A percentile compares a stretch with the other conserved stretches of the same genome.
Evolutionary conservation across 2,113 vertebrate genomes (phyloP).

Genomic region (Addax nasomaculatus): DNA sequence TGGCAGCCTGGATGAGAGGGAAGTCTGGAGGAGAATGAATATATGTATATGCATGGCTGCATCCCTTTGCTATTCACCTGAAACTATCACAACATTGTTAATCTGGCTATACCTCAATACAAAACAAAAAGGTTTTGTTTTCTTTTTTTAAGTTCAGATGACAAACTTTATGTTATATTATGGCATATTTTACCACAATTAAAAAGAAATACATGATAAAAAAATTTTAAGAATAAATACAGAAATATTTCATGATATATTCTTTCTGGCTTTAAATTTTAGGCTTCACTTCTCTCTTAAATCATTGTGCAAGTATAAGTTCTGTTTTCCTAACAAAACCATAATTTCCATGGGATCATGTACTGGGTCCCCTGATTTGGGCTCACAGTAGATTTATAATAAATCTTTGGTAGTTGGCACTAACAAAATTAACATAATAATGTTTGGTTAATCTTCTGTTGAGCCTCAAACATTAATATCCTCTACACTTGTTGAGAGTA

Average conservation of each 20-base stretch:
- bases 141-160: neutral
- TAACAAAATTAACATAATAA: slow-evolving; percentile 46
- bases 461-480: neutral
- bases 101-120: neutral
- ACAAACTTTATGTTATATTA: neutral
- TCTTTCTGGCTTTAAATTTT: neutral
- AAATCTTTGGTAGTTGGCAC: neutral
- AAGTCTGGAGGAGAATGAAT: neutral
- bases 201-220: neutral
- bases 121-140: neutral
- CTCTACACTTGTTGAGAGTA: neutral
- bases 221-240: neutral
- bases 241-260: neutral
- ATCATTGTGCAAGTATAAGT: neutral
- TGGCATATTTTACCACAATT: neutral
- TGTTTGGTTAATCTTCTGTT: slow-evolving; percentile 38
- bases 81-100: neutral
- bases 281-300: neutral
- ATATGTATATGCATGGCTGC: neutral
- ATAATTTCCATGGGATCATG: neutral
- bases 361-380: neutral
- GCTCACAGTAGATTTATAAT: neutral
- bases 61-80: neutral
- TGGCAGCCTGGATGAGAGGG: neutral
- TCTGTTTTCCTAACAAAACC: neutral